Conservation (phyloP, 2,888 invertebrate genomes). For the Podotricha telesiphe region DNA sequence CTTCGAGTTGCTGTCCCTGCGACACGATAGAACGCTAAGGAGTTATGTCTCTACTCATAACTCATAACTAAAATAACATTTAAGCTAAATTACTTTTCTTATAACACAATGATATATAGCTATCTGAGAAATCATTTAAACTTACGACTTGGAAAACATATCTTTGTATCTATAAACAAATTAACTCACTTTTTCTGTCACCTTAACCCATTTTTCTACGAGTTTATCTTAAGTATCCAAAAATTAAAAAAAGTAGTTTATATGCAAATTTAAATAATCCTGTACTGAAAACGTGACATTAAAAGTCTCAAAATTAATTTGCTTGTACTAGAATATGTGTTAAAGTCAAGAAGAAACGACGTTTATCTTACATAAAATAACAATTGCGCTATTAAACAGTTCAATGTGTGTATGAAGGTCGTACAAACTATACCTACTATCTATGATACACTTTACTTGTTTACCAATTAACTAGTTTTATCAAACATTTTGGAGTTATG, state of each 20-base stretch:
- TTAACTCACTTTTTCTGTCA: background rate
- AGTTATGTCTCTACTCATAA: no score
- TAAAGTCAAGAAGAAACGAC: background rate
- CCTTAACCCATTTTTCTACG: background rate
- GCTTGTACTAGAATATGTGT: background rate
- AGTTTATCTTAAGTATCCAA: background rate
- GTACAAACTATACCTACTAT: constrained; percentile 14
- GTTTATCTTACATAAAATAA: constrained; percentile 9
- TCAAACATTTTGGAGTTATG: constrained; percentile 5
- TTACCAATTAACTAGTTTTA: background rate
- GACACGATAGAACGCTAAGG: no score
- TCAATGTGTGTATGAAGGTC: constrained; percentile 19
- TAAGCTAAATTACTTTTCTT: background rate
- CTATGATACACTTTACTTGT: constrained; percentile 8
- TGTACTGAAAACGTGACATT: no score
- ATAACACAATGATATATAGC: background rate
- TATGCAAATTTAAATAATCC: no score
- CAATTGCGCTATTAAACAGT: constrained; percentile 9
- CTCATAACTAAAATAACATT: background rate
- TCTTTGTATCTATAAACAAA: background rate
- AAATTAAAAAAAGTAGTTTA: background rate
- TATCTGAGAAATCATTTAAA: background rate
- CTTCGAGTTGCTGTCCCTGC: no score
- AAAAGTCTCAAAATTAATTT: no score
- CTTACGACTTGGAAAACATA: background rate